Base-by-base conservation (phyloP, 37 sponge, comb jelly and placozoan genomes). In the Diacarnus erythraeanus region DNA sequence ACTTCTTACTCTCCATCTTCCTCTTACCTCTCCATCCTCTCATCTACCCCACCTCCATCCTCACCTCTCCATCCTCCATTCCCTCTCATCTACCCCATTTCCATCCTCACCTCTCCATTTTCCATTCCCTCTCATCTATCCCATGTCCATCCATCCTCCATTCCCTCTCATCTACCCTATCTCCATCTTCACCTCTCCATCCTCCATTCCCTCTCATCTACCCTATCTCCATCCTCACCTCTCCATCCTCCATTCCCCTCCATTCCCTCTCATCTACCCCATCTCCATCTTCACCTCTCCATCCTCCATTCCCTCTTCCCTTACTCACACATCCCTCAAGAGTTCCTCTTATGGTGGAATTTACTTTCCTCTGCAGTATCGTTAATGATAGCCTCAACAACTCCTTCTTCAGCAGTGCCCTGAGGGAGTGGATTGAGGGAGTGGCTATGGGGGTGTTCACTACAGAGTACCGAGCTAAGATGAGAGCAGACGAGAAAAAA, bases 371-470 rank as follows among this genome's bases (percentile, higher is more conserved):
- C 8, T 40, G 57, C 56, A 79, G 68, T 3, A 57, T 79, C 47
- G 0, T 38, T 9, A 66, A 31, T 0, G 38, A 22, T 20, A 12
- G 68, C 78, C 59, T 77, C 35, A 84, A 23, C 38, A 77, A 77
- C 61, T 27, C 71, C 39, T 77, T 84, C 27, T 84, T 78, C 63
- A 54, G 78, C 38, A 84, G 85, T 77, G 78, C 78, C 9, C 59
- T 76, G 20, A 77, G 85, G 0, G 85, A 84, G 71, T 84, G 78
- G 78, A 59, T 69, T 34, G 78, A 84, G 31, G 35, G 40, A 0
- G 29, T 84, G 15, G 78, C 78, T 5, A 39, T 71, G 33, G 85
- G 78, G 0, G 51, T 38, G 1, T 66, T 66, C 65, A 82, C 83
- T 3, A n/a, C 66, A 22, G 83, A 82, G 56, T 47, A 74, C 65